Evolutionary conservation across 2,888 invertebrate genomes (phyloP), one percentile per base, ranked within the genome.

Genomic region (Coleophora flavipennella): DNA sequence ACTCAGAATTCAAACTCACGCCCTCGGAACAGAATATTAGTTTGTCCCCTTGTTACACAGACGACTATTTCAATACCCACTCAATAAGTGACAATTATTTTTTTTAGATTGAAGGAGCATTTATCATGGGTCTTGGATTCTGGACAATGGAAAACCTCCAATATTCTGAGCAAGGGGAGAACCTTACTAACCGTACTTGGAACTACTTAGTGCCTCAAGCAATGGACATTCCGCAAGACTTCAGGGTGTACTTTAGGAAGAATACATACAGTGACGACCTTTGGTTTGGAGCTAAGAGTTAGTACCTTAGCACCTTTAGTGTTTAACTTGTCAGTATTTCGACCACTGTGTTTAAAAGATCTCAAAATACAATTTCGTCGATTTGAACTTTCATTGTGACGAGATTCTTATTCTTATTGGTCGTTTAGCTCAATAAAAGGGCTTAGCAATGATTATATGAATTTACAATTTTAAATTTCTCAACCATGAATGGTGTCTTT

Each of bases 131-230:
- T 45, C 61, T 67, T 10, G 93, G 93, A 1, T 90, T 89, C 55
- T 90, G 88, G 85, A 88, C 90, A 0, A 75, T 73, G 1, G 92
- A 93, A 61, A 81, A 89, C 38, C 55, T 91, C 9, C 47, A 57
- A 0, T 89, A 86, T 51, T 83, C 89, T 49, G 57, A 78, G 4
- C 60, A 74, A 8, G 94, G 93, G 0, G 83, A 87, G 48, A 61
- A 92, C 1, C 72, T 91, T 7, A 92, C 92, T 0, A 86, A 90
- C 51, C 86, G 91, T 42, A 91, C 93, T 8, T 94, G 93, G 94
- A 89, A 87, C 44, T 92, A 92, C 54, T 89, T 90, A 56, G 86
- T 90, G 1, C 91, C 92, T 0, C 90, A 89, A 14, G 87, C 87
- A 0, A 90, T 89, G 54, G 92, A 93, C 51, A 92, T 92, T 53